These are phyloP conservation scores for Enteromius fasciolatus DNA, from an alignment of 2,797 vertebrate genomes.

Conservation along the genomic window DNA sequence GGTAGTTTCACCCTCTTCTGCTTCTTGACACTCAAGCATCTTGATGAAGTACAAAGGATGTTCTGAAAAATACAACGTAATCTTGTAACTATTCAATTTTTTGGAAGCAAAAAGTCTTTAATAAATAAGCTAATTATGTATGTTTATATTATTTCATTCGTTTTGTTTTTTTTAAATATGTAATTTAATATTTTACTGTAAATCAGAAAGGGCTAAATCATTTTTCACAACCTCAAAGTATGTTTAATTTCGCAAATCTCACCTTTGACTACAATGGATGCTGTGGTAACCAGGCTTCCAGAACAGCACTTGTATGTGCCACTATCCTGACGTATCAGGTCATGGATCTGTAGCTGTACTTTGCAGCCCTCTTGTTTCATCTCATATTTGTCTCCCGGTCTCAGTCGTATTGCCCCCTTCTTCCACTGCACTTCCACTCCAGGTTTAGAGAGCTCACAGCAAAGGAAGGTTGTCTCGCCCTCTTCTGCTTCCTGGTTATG, in stretches of 20 bases:
- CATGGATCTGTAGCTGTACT: conserved; percentile 71
- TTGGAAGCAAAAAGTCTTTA: background rate
- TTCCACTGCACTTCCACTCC: conserved; percentile 72
- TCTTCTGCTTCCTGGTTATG: conserved; percentile 67
- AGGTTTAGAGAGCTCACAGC: conserved; percentile 65
- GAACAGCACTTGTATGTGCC: conserved; percentile 78
- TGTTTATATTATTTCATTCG: background rate
- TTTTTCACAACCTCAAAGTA: background rate
- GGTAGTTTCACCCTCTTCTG: conserved; percentile 41
- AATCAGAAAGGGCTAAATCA: background rate
- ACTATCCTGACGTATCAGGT: conserved; percentile 70
- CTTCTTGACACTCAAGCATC: conserved; percentile 42
- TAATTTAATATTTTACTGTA: background rate
- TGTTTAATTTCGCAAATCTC: background rate
- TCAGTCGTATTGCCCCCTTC: conserved; percentile 73
- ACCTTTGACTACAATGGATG: conserved; percentile 78
- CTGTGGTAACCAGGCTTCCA: conserved; percentile 70
- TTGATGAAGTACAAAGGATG: conserved; percentile 58
- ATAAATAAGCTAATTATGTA: background rate
- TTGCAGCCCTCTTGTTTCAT: conserved; percentile 69
- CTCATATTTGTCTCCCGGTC: conserved; percentile 75
- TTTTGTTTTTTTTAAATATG: background rate
- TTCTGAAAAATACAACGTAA: conserved; percentile 62
- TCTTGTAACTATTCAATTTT: background rate
- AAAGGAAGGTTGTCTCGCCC: conserved; percentile 60